Base-by-base conservation (phyloP, 2,113 vertebrate genomes). In the Thryonomys swinderianus region DNA sequence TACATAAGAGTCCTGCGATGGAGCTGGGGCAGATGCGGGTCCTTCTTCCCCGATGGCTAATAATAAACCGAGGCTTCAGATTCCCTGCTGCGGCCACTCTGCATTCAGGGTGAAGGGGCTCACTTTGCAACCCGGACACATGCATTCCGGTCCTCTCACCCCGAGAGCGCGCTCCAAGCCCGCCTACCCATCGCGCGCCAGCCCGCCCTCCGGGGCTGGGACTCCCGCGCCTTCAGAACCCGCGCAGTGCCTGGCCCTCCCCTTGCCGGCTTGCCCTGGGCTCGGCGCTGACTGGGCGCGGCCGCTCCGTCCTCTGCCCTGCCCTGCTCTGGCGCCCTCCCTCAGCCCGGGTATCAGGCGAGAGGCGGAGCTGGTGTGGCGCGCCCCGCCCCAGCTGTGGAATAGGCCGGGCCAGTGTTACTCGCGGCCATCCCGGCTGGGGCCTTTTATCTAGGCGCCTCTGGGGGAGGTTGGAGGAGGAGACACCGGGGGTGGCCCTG, bases 311-410 rank as follows among this genome's bases (percentile, higher is more conserved):
- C 92, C 83, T 90, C 61, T n/a, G 74, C 91, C 85, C 83, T 66
- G 88, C 76, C 95, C n/a, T n/a, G 92, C 78, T 78, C 57, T 25
- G 34, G 81, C 61, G 85, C 95, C 96, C 95, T 87, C 95, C 94
- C 94, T 91, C 90, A 89, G 79, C 73, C 91, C 61, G 73, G 90
- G 76, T 93, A 96, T 96, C 90, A 97, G 93, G 89, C 69, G 96
- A 97, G 98, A 97, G 98, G 98, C 97, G 98, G 98, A 95, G 98
- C 96, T 17, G 90, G 78, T 76, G 80, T 32, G n/a, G 78, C 20
- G 4, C 32, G 91, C 95, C 87, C 89, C 93, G 91, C 94, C 95
- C 91, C 78, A 81, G 40, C 93, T 21, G 89, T 76, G 91, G 94
- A 96, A 95, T 85, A 91, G 96, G 91, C 85, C 94, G 25, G 67